Base-by-base conservation (phyloP, 2,888 invertebrate species). In the Arrhopalites spinosus region DNA sequence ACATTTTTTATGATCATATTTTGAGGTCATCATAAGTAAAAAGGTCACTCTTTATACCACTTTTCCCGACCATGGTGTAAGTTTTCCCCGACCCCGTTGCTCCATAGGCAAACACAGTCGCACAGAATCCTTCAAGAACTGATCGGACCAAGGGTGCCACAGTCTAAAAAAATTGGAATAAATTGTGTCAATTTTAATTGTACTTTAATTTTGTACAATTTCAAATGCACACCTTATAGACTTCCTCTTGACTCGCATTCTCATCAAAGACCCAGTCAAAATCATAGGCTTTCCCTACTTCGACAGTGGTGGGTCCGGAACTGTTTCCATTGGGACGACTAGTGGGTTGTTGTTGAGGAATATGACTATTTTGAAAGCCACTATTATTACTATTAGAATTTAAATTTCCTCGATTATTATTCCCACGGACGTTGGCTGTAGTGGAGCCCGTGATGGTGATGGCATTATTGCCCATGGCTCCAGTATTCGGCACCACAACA, bases 61-160 rank as follows among this genome's bases (percentile, higher is more conserved):
- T n/a, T 30, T 87, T 86, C 0, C 93, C 92, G 66, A 93, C 90
- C 95, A 96, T 95, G 11, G 95, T 96, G 86, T 94, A 91, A 0
- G 96, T 96, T 86, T 96, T 96, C 43, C 96, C 96, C 2, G 94
- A 92, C 0, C 95, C 95, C 50, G 95, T 96, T 3, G 95, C 93
- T 5, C 95, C 95, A 85, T 96, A 98, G 0, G 98, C 97, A 86
- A 98, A 98, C 30, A 98, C 96, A 0, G 97, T 96, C 0, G 94
- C 97, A 84, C 96, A 96, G 85, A 93, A 95, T 0, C 98, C 98
- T 77, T 88, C 85, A 36, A 97, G 87, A 0, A 98, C 93, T 84
- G 93, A 94, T 61, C 91, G 90, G 1, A 98, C 94, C 23, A 98
- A 87, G 23, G 92, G 90, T 71, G 96, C 93, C 0, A 96, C 95